phyloP scores from a whole-genome alignment of 2,113 vertebrate species.

The Anthoscopus minutus region DNA sequence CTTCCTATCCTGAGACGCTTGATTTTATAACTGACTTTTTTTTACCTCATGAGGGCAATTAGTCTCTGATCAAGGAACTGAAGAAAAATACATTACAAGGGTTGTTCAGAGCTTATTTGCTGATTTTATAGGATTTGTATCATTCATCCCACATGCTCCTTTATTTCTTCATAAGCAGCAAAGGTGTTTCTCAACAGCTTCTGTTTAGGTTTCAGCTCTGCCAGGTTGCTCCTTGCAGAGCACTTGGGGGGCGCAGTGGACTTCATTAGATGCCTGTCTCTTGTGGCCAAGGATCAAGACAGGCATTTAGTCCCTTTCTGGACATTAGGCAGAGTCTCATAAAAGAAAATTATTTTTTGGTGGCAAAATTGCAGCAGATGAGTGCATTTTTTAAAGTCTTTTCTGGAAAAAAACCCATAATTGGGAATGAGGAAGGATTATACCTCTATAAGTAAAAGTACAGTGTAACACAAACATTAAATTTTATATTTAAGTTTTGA shows the following conservation, averaged over 20 bases:
- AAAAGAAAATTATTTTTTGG: not conserved
- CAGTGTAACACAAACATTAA: not conserved
- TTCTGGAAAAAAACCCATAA: not conserved
- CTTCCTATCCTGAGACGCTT: not conserved
- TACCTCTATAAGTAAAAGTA: not conserved
- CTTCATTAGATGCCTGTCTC: not conserved
- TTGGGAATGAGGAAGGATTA: not conserved
- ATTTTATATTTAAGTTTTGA: not conserved
- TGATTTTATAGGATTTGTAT: not conserved
- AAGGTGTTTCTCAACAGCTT: not conserved
- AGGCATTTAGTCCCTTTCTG: not conserved
- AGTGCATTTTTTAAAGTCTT: not conserved
- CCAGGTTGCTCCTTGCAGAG: not conserved
- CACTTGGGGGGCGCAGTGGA: not conserved
- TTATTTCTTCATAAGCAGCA: not conserved
- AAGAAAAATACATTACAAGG: not conserved
- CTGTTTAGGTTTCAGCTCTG: not conserved
- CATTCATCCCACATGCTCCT: not conserved
- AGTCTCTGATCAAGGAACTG: not conserved
- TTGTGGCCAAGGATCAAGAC: not conserved
- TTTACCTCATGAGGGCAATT: not conserved
- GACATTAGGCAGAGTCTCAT: not conserved
- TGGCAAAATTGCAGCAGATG: not conserved
- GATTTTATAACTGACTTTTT: not conserved
- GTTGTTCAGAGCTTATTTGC: not conserved